Conservation (phyloP, 2,888 invertebrate genomes). For the Syritta pipiens region DNA sequence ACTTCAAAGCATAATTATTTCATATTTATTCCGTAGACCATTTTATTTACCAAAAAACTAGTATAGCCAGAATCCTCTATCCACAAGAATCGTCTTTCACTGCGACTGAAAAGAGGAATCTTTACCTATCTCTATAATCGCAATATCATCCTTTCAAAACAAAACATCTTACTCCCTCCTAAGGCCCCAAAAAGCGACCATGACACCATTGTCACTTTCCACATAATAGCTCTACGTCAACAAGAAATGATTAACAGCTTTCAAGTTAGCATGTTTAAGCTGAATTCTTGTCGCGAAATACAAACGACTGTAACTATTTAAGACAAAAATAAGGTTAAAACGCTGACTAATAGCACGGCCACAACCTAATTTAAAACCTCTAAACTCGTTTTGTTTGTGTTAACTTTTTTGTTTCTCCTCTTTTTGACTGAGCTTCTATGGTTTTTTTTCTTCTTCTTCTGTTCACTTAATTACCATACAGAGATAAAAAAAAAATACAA, state of each 20-base stretch:
- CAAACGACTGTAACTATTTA: neutral
- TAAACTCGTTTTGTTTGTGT: conserved; percentile 14
- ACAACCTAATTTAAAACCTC: conserved; percentile 31
- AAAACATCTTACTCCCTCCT: too few relatives aligned
- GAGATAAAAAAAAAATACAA: too few relatives aligned
- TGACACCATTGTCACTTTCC: neutral
- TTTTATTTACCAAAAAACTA: too few relatives aligned
- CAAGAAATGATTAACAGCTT: conserved; percentile 21
- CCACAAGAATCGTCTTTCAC: too few relatives aligned
- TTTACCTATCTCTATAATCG: too few relatives aligned
- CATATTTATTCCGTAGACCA: too few relatives aligned
- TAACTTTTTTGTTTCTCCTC: neutral
- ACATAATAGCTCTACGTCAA: conserved; percentile 10
- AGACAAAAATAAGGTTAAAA: neutral
- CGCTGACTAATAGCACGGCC: neutral
- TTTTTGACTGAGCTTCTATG: neutral
- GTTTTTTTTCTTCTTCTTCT: conserved; percentile 18
- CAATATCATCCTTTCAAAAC: too few relatives aligned
- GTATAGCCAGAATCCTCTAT: too few relatives aligned
- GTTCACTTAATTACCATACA: conserved; percentile 28
- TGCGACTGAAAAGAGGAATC: too few relatives aligned
- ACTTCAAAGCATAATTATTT: too few relatives aligned
- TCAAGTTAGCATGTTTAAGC: conserved; percentile 4
- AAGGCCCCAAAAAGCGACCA: too few relatives aligned
- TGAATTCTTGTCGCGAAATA: conserved; percentile 11